Evolutionary conservation across 2,888 invertebrate genomes (phyloP).

Genomic region (Odontomyia ornata): DNA sequence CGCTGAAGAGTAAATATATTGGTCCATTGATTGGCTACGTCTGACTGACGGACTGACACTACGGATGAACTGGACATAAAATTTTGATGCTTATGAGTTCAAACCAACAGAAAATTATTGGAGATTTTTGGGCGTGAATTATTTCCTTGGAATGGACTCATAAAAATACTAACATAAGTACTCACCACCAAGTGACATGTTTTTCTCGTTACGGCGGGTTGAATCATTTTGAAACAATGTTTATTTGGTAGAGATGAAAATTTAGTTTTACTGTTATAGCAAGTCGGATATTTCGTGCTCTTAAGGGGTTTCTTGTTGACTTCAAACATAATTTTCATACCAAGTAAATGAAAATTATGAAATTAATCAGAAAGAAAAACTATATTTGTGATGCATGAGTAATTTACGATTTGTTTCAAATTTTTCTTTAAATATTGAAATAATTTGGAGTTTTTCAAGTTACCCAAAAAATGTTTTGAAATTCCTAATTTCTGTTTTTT

Average conservation of each 20-base stretch:
- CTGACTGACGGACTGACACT: not conserved
- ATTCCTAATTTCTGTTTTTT: no score
- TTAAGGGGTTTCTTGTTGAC: no score
- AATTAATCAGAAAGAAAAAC: no score
- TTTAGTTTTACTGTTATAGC: no score
- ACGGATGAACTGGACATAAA: slow-evolving; percentile 21
- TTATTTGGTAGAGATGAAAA: not conserved
- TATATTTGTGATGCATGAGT: no score
- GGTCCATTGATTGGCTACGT: slow-evolving; percentile 6
- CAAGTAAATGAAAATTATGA: no score
- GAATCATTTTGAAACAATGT: slow-evolving; percentile 6
- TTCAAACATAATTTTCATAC: no score
- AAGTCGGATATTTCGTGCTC: no score
- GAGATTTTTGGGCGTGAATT: not conserved
- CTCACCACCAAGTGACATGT: not conserved
- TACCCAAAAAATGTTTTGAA: no score
- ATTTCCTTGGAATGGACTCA: not conserved
- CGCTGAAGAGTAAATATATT: not conserved
- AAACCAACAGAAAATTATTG: not conserved
- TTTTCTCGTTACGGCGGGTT: not conserved
- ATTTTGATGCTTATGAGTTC: not conserved
- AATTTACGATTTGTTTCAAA: no score
- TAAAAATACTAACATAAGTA: not conserved
- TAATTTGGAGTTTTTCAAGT: no score
- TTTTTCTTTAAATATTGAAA: no score